A percentile compares a stretch with the other conserved stretches of the same genome.
Evolutionary conservation across 2,113 vertebrate species (phyloP).

Genomic region (Lepisosteus osseus): DNA sequence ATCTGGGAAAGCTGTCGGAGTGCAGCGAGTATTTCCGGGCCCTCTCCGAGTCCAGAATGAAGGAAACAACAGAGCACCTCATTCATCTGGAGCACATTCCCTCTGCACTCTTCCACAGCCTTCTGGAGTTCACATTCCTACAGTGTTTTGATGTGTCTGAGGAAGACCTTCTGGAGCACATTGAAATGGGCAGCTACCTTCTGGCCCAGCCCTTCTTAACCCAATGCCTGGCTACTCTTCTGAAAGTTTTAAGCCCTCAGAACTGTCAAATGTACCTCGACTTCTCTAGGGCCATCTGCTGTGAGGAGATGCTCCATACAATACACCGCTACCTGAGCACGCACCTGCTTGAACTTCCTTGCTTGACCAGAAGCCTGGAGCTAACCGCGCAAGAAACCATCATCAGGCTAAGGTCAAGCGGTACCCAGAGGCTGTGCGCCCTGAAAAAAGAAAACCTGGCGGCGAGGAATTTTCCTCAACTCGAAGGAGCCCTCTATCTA

Average conservation of each 20-base stretch:
- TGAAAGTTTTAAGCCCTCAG: slow-evolving; percentile 42
- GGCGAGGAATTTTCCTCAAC: slow-evolving; percentile 44
- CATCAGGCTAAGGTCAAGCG: slow-evolving; percentile 41
- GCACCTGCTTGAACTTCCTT: slow-evolving; percentile 59
- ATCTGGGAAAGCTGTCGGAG: slow-evolving; percentile 52
- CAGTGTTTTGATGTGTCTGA: slow-evolving; percentile 40
- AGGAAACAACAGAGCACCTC: slow-evolving; percentile 52
- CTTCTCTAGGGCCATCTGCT: slow-evolving; percentile 59
- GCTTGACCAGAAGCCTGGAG: slow-evolving; percentile 43
- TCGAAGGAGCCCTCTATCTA: slow-evolving; percentile 40
- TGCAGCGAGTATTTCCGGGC: slow-evolving; percentile 66
- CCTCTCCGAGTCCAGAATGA: slow-evolving; percentile 66
- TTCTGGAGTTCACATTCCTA: slow-evolving; percentile 63
- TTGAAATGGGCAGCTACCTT: slow-evolving; percentile 61
- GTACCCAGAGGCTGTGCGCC: slow-evolving; percentile 49
- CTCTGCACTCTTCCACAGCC: slow-evolving; percentile 50
- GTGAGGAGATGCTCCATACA: slow-evolving; percentile 52
- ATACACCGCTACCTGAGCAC: slow-evolving; percentile 58
- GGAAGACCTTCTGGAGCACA: slow-evolving; percentile 50
- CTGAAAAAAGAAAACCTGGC: slow-evolving; percentile 68
- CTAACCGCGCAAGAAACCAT: slow-evolving; percentile 41
- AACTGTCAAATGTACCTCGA: slow-evolving; percentile 57
- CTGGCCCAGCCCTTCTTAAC: slow-evolving; percentile 54
- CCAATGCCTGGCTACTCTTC: slow-evolving; percentile 50
- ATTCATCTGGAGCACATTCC: slow-evolving; percentile 60